Percentiles rank a stretch among this genome's conserved stretches.
Conservation (phyloP, 2,113 vertebrate genomes). For the Emydocephalus ijimae region DNA sequence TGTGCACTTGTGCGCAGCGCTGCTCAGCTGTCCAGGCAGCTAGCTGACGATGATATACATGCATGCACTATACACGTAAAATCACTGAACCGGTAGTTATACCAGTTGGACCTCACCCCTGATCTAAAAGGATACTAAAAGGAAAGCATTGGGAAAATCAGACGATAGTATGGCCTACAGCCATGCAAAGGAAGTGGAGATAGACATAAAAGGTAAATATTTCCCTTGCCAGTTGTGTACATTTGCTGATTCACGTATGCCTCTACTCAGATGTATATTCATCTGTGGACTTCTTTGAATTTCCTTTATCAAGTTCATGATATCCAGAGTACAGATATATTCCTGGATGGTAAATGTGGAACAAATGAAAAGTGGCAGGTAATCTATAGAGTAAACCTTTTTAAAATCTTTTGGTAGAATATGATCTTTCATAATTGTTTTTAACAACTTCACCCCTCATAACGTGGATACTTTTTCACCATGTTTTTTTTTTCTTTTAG, state of each 20-base stretch:
- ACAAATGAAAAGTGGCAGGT: neutral
- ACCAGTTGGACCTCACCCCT: too few species aligned
- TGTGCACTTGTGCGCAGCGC: too few species aligned
- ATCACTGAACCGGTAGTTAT: too few species aligned
- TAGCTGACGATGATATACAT: too few species aligned
- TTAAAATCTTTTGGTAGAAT: neutral
- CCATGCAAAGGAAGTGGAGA: neutral
- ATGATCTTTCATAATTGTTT: neutral
- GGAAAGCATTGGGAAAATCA: neutral
- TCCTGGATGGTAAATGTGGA: neutral
- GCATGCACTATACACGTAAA: too few species aligned
- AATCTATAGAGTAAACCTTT: neutral
- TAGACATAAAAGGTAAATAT: neutral
- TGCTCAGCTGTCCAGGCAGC: too few species aligned
- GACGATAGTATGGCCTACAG: neutral
- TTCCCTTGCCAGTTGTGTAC: neutral
- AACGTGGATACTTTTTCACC: neutral
- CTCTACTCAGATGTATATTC: neutral
- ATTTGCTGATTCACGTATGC: neutral
- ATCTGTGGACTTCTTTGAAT: neutral
- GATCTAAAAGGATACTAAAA: neutral
- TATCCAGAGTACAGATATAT: neutral
- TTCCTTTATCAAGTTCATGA: neutral
- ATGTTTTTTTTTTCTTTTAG: slow-evolving; percentile 61
- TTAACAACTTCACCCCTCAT: neutral